Conservation (phyloP, 2,888 invertebrate species). For the Argyresthia albistria region DNA sequence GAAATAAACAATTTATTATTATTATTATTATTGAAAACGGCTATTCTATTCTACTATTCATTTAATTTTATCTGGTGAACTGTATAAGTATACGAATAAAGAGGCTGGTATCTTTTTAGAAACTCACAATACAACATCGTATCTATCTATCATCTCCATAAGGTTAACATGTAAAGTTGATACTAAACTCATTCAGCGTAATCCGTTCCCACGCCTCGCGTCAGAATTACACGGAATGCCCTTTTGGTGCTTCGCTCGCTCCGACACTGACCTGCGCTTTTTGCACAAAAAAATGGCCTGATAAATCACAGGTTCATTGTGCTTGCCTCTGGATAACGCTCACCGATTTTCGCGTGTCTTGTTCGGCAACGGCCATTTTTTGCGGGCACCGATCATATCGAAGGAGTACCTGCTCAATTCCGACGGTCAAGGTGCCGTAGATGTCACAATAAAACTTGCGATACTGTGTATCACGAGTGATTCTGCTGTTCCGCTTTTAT, state of each 20-base stretch:
- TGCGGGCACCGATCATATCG: slow-evolving; percentile 33
- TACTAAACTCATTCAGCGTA: slow-evolving; percentile 11
- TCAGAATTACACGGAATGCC: slow-evolving; percentile 64
- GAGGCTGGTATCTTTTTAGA: no score
- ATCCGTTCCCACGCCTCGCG: slow-evolving; percentile 54
- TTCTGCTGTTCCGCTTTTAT: slow-evolving; percentile 3
- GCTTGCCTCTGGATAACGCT: slow-evolving; percentile 44
- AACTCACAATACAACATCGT: no score
- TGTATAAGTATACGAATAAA: no score
- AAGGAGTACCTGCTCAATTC: slow-evolving; percentile 56
- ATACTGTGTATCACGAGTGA: slow-evolving; percentile 31
- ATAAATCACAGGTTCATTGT: slow-evolving; percentile 66
- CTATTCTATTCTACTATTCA: no score
- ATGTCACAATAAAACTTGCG: slow-evolving; percentile 54
- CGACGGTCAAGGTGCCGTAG: slow-evolving; percentile 61
- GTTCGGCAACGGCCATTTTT: slow-evolving; percentile 38
- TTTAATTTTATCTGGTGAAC: no score
- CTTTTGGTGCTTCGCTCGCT: slow-evolving; percentile 66
- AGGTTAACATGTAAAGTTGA: not conserved
- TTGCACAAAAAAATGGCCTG: slow-evolving; percentile 60
- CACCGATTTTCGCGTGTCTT: slow-evolving; percentile 33
- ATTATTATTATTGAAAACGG: no score
- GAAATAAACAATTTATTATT: no score
- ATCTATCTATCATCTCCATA: not conserved
- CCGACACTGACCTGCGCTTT: slow-evolving; percentile 62